Evolutionary conservation across 1,140 invertebrate species (phyloP).

Genomic region (Andricus grossulariae): DNA sequence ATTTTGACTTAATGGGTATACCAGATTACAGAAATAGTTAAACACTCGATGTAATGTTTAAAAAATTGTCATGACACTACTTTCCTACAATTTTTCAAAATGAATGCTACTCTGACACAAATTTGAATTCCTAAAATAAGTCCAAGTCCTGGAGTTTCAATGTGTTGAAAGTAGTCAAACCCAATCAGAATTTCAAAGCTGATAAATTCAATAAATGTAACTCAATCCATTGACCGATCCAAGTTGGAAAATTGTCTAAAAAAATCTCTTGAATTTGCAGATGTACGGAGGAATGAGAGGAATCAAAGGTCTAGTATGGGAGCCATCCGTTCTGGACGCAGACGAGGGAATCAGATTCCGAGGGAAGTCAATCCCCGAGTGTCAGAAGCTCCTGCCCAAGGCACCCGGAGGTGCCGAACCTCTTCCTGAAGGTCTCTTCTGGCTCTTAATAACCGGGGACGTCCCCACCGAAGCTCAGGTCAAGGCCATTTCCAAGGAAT

Average conservation of each 20-base stretch:
- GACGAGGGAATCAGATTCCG: constrained; percentile 98
- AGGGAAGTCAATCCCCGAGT: constrained; percentile 96
- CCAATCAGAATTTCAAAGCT: too few relatives aligned
- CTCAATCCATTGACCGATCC: too few relatives aligned
- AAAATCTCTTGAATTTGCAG: constrained; percentile 72
- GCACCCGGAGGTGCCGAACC: constrained; percentile 90
- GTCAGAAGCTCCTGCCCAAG: constrained; percentile 93
- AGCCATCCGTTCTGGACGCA: constrained; percentile 95
- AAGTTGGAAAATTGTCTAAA: neutral
- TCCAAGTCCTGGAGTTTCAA: too few relatives aligned
- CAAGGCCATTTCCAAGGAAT: constrained; percentile 91
- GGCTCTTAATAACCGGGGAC: constrained; percentile 95
- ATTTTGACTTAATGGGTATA: too few relatives aligned
- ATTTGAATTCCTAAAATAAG: too few relatives aligned
- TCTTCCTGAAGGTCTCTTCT: constrained; percentile 96
- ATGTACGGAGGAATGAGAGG: constrained; percentile 99
- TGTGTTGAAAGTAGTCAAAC: too few relatives aligned
- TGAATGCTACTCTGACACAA: too few relatives aligned
- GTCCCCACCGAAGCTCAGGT: constrained; percentile 90
- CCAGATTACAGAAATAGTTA: too few relatives aligned
- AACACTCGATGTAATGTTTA: too few relatives aligned
- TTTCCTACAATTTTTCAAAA: too few relatives aligned
- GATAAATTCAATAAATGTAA: too few relatives aligned
- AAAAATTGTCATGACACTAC: too few relatives aligned
- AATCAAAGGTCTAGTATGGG: constrained; percentile 95